phyloP scores from a whole-genome alignment of 2,113 vertebrate species.

The Cryptotis parvus region DNA sequence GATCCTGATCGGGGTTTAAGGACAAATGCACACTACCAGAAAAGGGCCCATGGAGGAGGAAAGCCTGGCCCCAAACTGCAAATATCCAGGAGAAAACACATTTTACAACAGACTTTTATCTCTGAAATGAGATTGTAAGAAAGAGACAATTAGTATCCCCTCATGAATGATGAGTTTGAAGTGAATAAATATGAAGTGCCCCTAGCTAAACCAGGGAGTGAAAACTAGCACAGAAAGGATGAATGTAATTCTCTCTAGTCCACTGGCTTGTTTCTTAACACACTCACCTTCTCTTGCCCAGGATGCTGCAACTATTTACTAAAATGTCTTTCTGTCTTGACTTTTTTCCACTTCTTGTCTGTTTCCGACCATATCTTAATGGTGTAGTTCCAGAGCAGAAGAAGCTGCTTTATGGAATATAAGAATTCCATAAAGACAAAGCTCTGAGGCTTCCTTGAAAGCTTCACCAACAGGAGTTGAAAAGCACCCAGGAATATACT shows the following conservation, averaged over 20 bases:
- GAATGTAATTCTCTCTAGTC: background rate
- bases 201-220: background rate
- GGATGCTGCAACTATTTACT: background rate
- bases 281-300: background rate
- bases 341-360: background rate
- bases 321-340: background rate
- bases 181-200: background rate
- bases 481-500: background rate
- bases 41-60: background rate
- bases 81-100: background rate
- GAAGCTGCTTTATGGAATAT: background rate
- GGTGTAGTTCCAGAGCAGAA: constrained; percentile 32
- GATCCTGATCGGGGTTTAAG: too few species aligned
- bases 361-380: background rate
- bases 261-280: background rate
- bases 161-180: constrained; percentile 3
- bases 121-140: background rate
- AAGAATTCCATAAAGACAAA: background rate
- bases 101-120: background rate
- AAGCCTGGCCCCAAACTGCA: background rate
- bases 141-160: background rate
- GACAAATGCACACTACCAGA: background rate
- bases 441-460: background rate
- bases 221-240: background rate
- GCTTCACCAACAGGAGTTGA: background rate